Conservation (phyloP, 2,888 invertebrate genomes). For the Brachynemurus nebulosus region DNA sequence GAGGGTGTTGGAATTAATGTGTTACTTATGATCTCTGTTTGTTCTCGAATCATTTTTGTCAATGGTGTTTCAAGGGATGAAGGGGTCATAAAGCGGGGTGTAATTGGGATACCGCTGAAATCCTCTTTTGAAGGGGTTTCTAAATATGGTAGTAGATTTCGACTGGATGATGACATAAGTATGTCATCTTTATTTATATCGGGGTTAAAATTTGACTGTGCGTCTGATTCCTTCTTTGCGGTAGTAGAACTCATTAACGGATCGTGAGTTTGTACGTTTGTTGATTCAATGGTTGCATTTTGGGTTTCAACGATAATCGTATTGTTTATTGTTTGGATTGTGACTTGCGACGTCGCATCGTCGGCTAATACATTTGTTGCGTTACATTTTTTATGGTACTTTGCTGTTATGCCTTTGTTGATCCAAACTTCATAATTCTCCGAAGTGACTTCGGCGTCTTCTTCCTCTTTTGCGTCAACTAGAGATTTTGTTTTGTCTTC, state of each 20-base stretch:
- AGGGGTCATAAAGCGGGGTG: slow-evolving; percentile 21
- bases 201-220: slow-evolving; percentile 11
- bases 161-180: slow-evolving; percentile 17
- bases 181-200: slow-evolving; percentile 12
- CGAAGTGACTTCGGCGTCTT: slow-evolving; percentile 4
- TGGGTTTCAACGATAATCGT: not conserved
- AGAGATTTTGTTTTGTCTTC: slow-evolving; percentile 2
- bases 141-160: slow-evolving; percentile 22
- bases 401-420: slow-evolving; percentile 19
- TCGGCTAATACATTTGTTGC: slow-evolving; percentile 16
- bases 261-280: too few relatives aligned
- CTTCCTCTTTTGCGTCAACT: slow-evolving; percentile 4
- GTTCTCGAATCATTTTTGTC: slow-evolving; percentile 27
- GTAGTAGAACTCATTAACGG: too few relatives aligned
- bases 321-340: not conserved
- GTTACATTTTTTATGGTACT: slow-evolving; percentile 23
- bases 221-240: too few relatives aligned
- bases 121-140: slow-evolving; percentile 22
- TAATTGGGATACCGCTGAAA: slow-evolving; percentile 21
- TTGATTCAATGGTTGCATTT: too few relatives aligned
- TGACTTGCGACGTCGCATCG: not conserved
- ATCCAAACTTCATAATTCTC: slow-evolving; percentile 12
- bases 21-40: slow-evolving; percentile 25
- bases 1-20: slow-evolving; percentile 26
- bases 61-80: slow-evolving; percentile 24